phyloP scores from a whole-genome alignment of 2,797 vertebrate species.

The Intellagama lesueurii region DNA sequence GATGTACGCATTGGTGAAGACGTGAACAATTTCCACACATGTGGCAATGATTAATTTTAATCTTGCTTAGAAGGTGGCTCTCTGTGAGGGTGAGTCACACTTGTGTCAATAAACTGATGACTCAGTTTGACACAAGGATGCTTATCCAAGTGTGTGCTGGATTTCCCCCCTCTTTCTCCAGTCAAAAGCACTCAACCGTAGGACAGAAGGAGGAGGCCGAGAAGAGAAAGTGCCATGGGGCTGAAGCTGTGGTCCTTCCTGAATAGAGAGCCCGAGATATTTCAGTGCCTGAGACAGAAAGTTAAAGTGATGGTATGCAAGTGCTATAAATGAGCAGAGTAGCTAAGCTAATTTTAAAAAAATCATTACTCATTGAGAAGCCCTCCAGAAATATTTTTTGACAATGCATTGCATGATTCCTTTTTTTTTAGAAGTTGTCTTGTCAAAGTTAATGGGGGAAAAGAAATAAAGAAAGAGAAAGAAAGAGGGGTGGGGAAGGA shows the following conservation, averaged over 20 bases:
- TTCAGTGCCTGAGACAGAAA: background rate
- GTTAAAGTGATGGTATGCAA: background rate
- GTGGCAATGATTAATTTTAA: conserved; percentile 15
- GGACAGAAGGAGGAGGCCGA: background rate
- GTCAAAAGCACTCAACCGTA: background rate
- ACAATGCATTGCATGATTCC: too few species aligned
- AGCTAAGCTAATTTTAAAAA: background rate
- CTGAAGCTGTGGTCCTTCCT: background rate
- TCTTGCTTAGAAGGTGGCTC: conserved; percentile 6
- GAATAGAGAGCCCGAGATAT: background rate
- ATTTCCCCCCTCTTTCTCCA: background rate
- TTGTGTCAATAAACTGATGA: conserved; percentile 26
- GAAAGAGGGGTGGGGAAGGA: too few species aligned
- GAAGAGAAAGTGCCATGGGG: too few species aligned
- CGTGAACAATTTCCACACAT: background rate
- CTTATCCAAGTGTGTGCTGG: background rate
- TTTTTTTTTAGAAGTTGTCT: too few species aligned
- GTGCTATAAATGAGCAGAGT: background rate
- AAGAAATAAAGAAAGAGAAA: too few species aligned
- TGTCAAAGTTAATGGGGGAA: too few species aligned
- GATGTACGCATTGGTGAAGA: background rate
- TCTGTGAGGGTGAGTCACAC: background rate
- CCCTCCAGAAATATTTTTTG: too few species aligned
- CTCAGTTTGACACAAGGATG: background rate
- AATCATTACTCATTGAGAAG: background rate